Percentiles rank a stretch among this genome's conserved stretches.
Conservation (phyloP, 2,888 invertebrate genomes). For the Tridacna crocea region DNA sequence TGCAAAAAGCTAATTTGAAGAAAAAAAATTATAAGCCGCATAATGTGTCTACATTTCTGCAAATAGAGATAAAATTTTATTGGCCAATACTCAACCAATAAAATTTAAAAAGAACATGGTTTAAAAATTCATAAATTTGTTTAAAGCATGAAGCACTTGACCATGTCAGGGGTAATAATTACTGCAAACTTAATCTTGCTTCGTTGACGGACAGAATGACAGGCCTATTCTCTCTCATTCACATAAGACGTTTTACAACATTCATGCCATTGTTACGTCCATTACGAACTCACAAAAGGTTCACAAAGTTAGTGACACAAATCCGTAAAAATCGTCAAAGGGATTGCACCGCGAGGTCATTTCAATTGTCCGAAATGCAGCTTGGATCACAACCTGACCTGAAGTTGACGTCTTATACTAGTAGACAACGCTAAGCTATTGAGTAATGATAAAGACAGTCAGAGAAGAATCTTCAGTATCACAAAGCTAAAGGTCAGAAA, state of each 20-base stretch:
- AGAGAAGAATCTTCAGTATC: slow-evolving; percentile 30
- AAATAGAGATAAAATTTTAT: too few relatives aligned
- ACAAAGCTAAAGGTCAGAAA: slow-evolving; percentile 56
- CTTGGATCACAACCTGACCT: slow-evolving; percentile 31
- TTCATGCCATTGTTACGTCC: slow-evolving; percentile 46
- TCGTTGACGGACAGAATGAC: slow-evolving; percentile 35
- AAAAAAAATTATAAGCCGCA: too few relatives aligned
- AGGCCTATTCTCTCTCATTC: slow-evolving; percentile 33
- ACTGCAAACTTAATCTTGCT: slow-evolving; percentile 29
- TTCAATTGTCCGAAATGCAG: slow-evolving; percentile 21
- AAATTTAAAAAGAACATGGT: slow-evolving; percentile 17
- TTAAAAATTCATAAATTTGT: slow-evolving; percentile 28
- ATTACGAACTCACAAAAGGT: slow-evolving; percentile 47
- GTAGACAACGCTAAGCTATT: slow-evolving; percentile 57
- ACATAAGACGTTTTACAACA: slow-evolving; percentile 56
- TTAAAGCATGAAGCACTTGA: slow-evolving; percentile 14
- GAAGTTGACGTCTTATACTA: slow-evolving; percentile 53
- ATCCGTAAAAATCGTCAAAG: slow-evolving; percentile 48
- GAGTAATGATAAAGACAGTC: slow-evolving; percentile 46
- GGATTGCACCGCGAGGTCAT: slow-evolving; percentile 25
- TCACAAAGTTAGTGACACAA: slow-evolving; percentile 42
- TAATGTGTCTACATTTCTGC: too few relatives aligned
- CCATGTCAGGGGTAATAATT: slow-evolving; percentile 26
- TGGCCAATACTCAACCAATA: neutral
- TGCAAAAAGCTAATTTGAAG: too few relatives aligned